Evolutionary conservation across 1,140 invertebrate species (phyloP).

Genomic region (Brachionus asplanchnoidis): DNA sequence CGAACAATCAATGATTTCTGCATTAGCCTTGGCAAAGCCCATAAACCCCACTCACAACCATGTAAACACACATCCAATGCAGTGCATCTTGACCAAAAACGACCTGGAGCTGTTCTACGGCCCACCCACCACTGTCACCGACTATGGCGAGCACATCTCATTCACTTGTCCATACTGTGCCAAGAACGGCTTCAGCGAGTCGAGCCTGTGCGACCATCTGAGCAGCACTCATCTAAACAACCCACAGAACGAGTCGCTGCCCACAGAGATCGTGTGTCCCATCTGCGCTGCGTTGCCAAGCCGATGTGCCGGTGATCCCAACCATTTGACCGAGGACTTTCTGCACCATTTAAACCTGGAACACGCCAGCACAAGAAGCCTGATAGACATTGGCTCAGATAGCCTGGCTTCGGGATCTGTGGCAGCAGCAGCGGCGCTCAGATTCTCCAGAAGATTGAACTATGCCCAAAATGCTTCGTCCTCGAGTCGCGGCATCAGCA

Average conservation of each 20-base stretch:
- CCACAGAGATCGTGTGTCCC: slow-evolving; percentile 71
- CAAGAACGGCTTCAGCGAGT: slow-evolving; percentile 81
- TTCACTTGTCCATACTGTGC: slow-evolving; percentile 95
- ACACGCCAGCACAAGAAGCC: slow-evolving; percentile 61
- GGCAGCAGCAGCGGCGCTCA: not conserved
- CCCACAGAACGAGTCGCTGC: slow-evolving; percentile 50
- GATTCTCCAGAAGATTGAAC: slow-evolving; percentile 31
- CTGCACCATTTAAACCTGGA: slow-evolving; percentile 88
- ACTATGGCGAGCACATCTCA: slow-evolving; percentile 62
- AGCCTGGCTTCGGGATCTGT: not conserved
- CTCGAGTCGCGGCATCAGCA: not conserved
- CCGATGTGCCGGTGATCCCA: slow-evolving; percentile 77
- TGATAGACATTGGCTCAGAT: not conserved
- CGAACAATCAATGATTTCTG: slow-evolving; percentile 59
- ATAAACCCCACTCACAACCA: slow-evolving; percentile 14
- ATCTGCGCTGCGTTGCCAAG: slow-evolving; percentile 82
- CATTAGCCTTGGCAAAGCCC: not conserved
- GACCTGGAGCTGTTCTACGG: slow-evolving; percentile 33
- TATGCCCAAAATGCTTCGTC: slow-evolving; percentile 22
- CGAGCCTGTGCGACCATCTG: slow-evolving; percentile 83
- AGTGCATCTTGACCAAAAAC: slow-evolving; percentile 53
- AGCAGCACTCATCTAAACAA: slow-evolving; percentile 79
- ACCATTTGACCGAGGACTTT: slow-evolving; percentile 94
- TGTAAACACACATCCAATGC: slow-evolving; percentile 33
- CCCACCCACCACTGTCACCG: not conserved